A percentile compares a stretch with the other conserved stretches of the same genome.
Evolutionary conservation across 2,797 vertebrate species (phyloP).

Genomic region (Salarias fasciatus): DNA sequence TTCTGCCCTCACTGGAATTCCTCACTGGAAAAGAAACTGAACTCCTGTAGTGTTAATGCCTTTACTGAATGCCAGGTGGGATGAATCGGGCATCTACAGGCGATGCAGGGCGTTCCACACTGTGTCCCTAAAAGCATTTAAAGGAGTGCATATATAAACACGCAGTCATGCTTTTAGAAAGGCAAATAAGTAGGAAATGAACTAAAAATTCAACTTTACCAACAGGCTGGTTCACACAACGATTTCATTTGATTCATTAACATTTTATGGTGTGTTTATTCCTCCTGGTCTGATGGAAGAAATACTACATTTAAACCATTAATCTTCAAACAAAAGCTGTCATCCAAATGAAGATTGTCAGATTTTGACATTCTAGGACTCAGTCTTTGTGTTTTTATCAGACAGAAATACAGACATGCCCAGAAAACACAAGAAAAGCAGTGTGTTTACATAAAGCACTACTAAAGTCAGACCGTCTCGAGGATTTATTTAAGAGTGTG

Average conservation of each 20-base stretch:
- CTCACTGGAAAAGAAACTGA: neutral
- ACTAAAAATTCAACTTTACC: slow-evolving; percentile 10
- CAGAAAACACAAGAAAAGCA: slow-evolving; percentile 10
- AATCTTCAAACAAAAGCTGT: no score
- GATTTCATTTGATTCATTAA: neutral
- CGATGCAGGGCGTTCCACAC: slow-evolving; percentile 20
- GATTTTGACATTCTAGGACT: no score
- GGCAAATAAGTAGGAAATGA: slow-evolving; percentile 22
- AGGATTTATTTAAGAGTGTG: slow-evolving; percentile 23
- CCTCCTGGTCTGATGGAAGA: neutral
- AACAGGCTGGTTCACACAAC: neutral
- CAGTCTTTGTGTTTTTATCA: neutral
- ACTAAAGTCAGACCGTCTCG: neutral
- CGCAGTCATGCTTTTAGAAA: slow-evolving; percentile 25
- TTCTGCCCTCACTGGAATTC: neutral
- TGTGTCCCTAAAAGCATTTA: slow-evolving; percentile 18
- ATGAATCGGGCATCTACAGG: slow-evolving; percentile 5
- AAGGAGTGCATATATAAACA: slow-evolving; percentile 40
- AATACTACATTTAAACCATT: neutral
- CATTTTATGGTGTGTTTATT: neutral
- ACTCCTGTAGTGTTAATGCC: neutral
- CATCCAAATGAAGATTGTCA: no score
- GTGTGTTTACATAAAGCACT: slow-evolving; percentile 32
- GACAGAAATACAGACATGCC: neutral
- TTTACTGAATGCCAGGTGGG: slow-evolving; percentile 8